Percentiles rank a stretch among this genome's conserved stretches.
Conservation (phyloP, 2,888 invertebrate genomes). For the Gasteruption jaculator region DNA sequence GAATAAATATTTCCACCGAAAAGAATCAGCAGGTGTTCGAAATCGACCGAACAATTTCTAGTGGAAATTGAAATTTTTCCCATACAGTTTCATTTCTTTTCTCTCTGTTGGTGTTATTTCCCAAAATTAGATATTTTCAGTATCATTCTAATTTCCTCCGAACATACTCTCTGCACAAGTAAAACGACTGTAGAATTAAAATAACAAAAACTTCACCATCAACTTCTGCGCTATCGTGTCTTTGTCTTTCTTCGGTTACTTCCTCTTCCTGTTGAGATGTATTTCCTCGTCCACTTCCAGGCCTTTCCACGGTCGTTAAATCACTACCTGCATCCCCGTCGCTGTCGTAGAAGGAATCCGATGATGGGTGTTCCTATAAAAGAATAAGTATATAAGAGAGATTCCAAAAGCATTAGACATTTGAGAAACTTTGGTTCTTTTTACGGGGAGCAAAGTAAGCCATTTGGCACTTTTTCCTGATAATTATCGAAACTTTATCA, state of each 20-base stretch:
- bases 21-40: background rate
- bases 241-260: slow-evolving; percentile 43
- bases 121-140: too few relatives aligned
- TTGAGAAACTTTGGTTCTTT: too few relatives aligned
- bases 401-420: background rate
- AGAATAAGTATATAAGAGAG: slow-evolving; percentile 5
- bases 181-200: slow-evolving; percentile 28
- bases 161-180: too few relatives aligned
- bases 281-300: slow-evolving; percentile 36
- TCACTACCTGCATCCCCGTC: slow-evolving; percentile 72
- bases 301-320: slow-evolving; percentile 51
- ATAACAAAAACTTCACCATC: slow-evolving; percentile 55
- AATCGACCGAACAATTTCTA: background rate
- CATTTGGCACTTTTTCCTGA: too few relatives aligned
- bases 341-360: slow-evolving; percentile 87
- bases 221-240: slow-evolving; percentile 64
- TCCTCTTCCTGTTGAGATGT: slow-evolving; percentile 43
- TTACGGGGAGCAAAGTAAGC: too few relatives aligned
- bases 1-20: slow-evolving; percentile 5
- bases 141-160: background rate
- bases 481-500: too few relatives aligned
- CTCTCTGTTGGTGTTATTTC: too few relatives aligned
- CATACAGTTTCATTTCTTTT: too few relatives aligned
- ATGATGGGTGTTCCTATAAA: slow-evolving; percentile 75
- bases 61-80: background rate